Base-by-base conservation (phyloP, 2,888 invertebrate genomes). In the Idaea aversata region DNA sequence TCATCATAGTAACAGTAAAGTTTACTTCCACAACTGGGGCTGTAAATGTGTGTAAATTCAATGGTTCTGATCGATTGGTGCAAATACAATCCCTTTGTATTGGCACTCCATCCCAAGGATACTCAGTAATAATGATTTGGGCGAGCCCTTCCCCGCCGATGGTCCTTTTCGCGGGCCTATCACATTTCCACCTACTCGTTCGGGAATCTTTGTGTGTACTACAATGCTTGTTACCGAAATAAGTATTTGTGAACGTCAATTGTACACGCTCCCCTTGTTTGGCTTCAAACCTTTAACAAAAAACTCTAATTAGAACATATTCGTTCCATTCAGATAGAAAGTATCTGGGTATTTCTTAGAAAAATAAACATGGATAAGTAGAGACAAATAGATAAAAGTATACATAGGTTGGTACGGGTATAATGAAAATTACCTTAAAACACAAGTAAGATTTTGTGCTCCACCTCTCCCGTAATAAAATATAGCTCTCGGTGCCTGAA, bases 391-490 rank as follows among this genome's bases (percentile, higher is more conserved):
- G 47, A 47, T 10, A 7, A 5, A 36, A 7, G 6, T 4, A 47
- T 13, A 47, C 4, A 47, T 47, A 47, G 13, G 47, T 38, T 38
- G 6, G 10, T 13, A 10, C 13, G 7, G 4, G 47, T 7, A 47
- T 47, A 47, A 47, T 47, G 47, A 47, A 10, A 5, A 72, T 76
- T 83, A 92, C 92, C 96, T 94, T 78, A 97, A 94, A 70, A 95
- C 93, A 84, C 97, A 97, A 67, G 95, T 95, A 65, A 97, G 87
- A 81, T 97, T 96, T 80, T 95, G 94, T 25, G 96, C 94, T 1
- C 97, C 97, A 15, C 97, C 97, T 75, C 97, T 93, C 2, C 97
- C 97, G 80, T 96, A 97, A 80, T 96, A 95, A 88, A 97, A 97
- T 64, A 97, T 96, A 75, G 96, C 97, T 76, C 95, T 94, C 6